Evolutionary conservation across 2,888 invertebrate genomes (phyloP), one percentile per base, ranked within the genome.

Genomic region (Biston betularia): DNA sequence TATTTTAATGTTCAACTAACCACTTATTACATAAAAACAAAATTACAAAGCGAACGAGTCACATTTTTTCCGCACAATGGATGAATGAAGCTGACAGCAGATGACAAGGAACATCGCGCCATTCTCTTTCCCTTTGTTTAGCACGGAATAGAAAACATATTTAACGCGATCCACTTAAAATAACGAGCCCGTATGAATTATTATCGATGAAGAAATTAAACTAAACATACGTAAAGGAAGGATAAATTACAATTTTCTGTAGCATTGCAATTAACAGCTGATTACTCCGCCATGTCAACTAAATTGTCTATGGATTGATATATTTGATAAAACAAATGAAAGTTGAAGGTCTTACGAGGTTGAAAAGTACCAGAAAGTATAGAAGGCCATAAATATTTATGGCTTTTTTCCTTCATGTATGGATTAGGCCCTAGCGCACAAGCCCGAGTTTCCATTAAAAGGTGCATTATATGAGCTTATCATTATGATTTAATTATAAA

Each of bases 31-130:
- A 83, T 86, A 84, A 88, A 89, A 90, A 89, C 84, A 85, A 87
- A 85, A 86, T 88, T 87, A 84, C 81, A 86, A 87, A 88, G 86
- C 86, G 84, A 83, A 87, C 89, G 82, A 92, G 89, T 92, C 92
- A 93, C 93, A 92, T 93, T 92, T 92, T 92, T 90, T 89, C 90
- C 88, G 83, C 89, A 90, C 90, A 92, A 92, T 91, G 92, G 91
- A 92, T 91, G 92, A 89, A 90, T 90, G 91, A 88, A 89, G 79
- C 86, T 90, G 90, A 89, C 91, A 90, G 89, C 89, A 89, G 88
- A 86, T 92, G 92, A 92, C 91, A 92, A 84, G 84, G 84, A 85
- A 90, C 87, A 89, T 89, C 92, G 92, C 92, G 91, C 92, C 93
- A 91, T 92, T 90, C 87, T 84, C 80, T 82, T 79, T 79, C 77